Evolutionary conservation across 2,888 invertebrate species (phyloP).

Genomic region (Eupithecia subumbrata): DNA sequence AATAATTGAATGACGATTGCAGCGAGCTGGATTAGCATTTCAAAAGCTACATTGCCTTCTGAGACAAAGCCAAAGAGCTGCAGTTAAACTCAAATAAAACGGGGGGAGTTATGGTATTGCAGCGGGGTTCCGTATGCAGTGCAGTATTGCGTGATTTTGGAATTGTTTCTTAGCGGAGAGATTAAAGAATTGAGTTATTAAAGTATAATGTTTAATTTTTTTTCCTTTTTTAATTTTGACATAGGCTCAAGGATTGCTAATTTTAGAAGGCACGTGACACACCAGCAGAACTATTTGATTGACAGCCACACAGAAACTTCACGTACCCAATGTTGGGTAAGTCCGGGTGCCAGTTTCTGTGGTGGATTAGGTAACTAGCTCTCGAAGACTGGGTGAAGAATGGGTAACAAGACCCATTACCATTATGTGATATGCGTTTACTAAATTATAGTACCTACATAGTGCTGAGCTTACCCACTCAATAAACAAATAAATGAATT

Average conservation of each 20-base stretch:
- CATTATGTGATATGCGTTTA: too few relatives aligned
- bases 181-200: neutral
- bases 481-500: too few relatives aligned
- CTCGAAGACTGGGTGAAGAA: neutral
- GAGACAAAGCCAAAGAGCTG: slow-evolving; percentile 48
- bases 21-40: slow-evolving; percentile 50
- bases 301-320: neutral
- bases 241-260: too few relatives aligned
- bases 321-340: neutral
- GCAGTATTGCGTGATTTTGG: slow-evolving; percentile 12
- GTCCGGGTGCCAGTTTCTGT: neutral
- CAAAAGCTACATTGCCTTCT: slow-evolving; percentile 50
- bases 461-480: too few relatives aligned
- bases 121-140: slow-evolving; percentile 32
- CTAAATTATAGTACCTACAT: too few relatives aligned
- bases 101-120: slow-evolving; percentile 19
- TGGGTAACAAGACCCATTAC: too few relatives aligned
- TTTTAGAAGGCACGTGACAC: too few relatives aligned
- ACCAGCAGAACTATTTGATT: too few relatives aligned
- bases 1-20: slow-evolving; percentile 46
- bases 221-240: too few relatives aligned
- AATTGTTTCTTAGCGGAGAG: slow-evolving; percentile 15
- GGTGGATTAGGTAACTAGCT: neutral
- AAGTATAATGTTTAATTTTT: neutral
- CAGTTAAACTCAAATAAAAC: slow-evolving; percentile 45